Percentiles rank a stretch among this genome's conserved stretches.
Evolutionary conservation across 2,888 invertebrate species (phyloP).

Genomic region (Gisinianus flammeolus): DNA sequence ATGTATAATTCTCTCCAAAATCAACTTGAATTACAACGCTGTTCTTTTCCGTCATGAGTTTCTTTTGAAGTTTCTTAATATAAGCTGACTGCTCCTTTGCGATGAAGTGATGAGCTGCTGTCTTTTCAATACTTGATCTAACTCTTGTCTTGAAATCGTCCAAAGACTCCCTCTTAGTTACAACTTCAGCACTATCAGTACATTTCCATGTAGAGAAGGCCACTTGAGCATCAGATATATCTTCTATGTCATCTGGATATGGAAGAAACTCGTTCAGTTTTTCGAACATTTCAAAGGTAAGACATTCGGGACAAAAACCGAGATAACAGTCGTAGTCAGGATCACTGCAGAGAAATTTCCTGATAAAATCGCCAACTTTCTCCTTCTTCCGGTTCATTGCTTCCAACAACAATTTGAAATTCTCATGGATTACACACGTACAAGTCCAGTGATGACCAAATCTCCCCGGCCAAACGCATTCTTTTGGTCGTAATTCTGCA

Average conservation of each 20-base stretch:
- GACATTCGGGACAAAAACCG: conserved; percentile 15
- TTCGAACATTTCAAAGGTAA: neutral
- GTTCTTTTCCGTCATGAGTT: neutral
- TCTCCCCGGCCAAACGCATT: conserved; percentile 9
- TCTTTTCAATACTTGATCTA: neutral
- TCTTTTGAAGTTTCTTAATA: neutral
- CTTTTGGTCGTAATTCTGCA: conserved; percentile 7
- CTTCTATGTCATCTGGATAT: too few relatives aligned
- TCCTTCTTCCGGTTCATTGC: neutral
- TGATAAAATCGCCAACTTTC: neutral
- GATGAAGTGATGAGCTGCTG: conserved; percentile 2
- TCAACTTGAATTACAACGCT: neutral
- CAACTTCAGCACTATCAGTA: neutral
- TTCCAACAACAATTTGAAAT: conserved; percentile 21
- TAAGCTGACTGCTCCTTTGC: neutral
- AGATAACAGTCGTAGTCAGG: neutral
- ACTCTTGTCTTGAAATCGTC: neutral
- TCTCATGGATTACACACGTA: conserved; percentile 19
- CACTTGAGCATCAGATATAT: neutral
- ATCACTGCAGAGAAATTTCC: neutral
- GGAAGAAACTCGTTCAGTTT: neutral
- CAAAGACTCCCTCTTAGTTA: neutral
- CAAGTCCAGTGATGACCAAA: conserved; percentile 11
- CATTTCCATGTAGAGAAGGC: neutral
- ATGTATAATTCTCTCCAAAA: conserved; percentile 9